A percentile compares a stretch with the other conserved stretches of the same genome.
Evolutionary conservation across 2,113 vertebrate species (phyloP).

Genomic region (Tragelaphus scriptus): DNA sequence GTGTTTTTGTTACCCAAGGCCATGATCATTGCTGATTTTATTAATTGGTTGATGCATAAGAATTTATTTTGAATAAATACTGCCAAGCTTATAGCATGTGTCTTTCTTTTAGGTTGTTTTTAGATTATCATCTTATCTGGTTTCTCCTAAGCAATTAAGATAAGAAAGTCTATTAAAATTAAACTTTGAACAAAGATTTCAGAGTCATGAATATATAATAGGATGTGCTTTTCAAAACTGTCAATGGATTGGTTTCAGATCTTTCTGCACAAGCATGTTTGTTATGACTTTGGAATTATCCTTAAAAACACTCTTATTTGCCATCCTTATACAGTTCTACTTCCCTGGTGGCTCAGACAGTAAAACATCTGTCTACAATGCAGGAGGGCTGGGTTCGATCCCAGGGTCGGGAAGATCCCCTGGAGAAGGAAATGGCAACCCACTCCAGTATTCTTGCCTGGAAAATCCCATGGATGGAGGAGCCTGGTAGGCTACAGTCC

Average conservation of each 20-base stretch:
- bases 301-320: not conserved
- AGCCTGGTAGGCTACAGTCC: not conserved
- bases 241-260: not conserved
- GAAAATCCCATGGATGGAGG: not conserved
- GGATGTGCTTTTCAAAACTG: not conserved
- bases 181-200: constrained; percentile 21
- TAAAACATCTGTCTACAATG: not conserved
- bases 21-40: not conserved
- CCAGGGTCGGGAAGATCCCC: not conserved
- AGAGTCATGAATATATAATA: not conserved
- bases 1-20: constrained; percentile 12
- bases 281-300: not conserved
- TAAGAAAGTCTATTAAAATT: constrained; percentile 38
- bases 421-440: not conserved
- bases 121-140: not conserved
- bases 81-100: not conserved
- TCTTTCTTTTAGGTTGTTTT: constrained; percentile 21
- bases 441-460: not conserved
- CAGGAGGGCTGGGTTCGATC: not conserved
- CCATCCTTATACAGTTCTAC: not conserved
- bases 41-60: constrained; percentile 13
- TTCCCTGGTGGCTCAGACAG: not conserved
- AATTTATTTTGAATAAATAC: constrained; percentile 36
- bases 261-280: not conserved
- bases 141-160: constrained; percentile 37